Base-by-base conservation (phyloP, 2,797 vertebrate species). In the Falco berigora region DNA sequence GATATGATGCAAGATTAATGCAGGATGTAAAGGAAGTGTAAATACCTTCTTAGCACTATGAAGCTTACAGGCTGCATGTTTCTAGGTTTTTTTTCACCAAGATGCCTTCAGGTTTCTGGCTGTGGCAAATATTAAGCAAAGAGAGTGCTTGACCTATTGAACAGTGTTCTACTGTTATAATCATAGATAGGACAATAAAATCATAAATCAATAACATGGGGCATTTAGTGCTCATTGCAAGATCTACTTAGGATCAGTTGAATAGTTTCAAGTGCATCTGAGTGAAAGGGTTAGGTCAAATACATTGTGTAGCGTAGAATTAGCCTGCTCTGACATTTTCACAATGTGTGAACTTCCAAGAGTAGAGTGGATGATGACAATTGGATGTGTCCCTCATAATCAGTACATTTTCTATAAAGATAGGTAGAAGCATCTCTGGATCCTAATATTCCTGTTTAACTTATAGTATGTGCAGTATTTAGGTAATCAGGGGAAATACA, bases 81-180 rank as follows among this genome's bases (percentile, higher is more conserved):
- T 67, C 67, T 66, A n/a, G 30, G 1, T 12, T 55, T 75, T 20
- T 72, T 86, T 68, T n/a, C 25, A 75, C n/a, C 6, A 21, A 34
- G 5, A 50, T 67, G 62, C 25, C 49, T 85, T 86, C 52, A 67
- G 55, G 18, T 76, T 92, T 80, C 53, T 69, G 66, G 22, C n/a
- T 84, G 71, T 61, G 71, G 56, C 62, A 95, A 92, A 90, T 66
- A 96, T 83, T 97, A 94, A 89, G 62, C 42, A 89, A 88, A 92
- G 75, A 87, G 72, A 84, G 34, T 75, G 32, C n/a, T 91, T 91
- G 84, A 92, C 90, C 90, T 97, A 86, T 89, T 92, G 96, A 91
- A 61, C 61, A 67, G 20, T 44, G 12, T 89, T 86, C 73, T 62
- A 69, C 49, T 36, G 68, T 89, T 91, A 83, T 90, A 94, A 93